Conservation (phyloP, 2,888 invertebrate genomes). For the Meiosimyza platycephala region DNA sequence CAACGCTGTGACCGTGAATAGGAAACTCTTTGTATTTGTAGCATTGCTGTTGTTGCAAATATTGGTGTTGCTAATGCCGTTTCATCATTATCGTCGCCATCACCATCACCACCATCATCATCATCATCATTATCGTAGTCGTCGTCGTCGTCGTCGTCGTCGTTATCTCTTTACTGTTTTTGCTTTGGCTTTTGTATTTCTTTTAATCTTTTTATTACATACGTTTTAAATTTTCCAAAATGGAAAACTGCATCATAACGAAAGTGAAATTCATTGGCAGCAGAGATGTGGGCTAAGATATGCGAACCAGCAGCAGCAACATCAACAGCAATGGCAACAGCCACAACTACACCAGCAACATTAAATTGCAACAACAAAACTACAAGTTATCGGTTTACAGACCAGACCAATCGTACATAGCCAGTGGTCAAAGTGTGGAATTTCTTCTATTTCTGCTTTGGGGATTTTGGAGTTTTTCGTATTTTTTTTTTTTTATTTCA, state of each 20-base stretch:
- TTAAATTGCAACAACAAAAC: conserved; percentile 31
- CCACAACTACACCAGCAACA: conserved; percentile 27
- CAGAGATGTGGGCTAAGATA: conserved; percentile 25
- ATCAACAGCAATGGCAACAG: conserved; percentile 26
- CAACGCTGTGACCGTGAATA: conserved; percentile 42
- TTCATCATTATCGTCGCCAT: background rate
- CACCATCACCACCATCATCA: background rate
- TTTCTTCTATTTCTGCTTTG: conserved; percentile 22
- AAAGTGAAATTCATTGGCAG: conserved; percentile 61
- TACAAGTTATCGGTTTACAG: too few relatives aligned
- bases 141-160: conserved; percentile 20
- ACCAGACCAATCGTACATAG: background rate
- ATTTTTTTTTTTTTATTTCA: background rate
- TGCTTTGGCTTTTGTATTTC: background rate
- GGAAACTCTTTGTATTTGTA: conserved; percentile 28
- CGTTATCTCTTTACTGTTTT: conserved; percentile 5
- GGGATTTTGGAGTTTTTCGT: too few relatives aligned
- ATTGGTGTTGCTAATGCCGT: background rate
- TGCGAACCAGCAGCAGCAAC: conserved; percentile 13
- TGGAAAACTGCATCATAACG: conserved; percentile 60
- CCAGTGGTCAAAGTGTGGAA: conserved; percentile 32
- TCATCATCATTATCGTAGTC: conserved; percentile 18
- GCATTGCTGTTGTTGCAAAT: background rate
- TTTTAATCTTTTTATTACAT: background rate
- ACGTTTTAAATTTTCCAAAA: conserved; percentile 35